Evolutionary conservation across 2,113 vertebrate genomes (phyloP), one percentile per base, ranked within the genome.

Genomic region (Malaclemys terrapin): DNA sequence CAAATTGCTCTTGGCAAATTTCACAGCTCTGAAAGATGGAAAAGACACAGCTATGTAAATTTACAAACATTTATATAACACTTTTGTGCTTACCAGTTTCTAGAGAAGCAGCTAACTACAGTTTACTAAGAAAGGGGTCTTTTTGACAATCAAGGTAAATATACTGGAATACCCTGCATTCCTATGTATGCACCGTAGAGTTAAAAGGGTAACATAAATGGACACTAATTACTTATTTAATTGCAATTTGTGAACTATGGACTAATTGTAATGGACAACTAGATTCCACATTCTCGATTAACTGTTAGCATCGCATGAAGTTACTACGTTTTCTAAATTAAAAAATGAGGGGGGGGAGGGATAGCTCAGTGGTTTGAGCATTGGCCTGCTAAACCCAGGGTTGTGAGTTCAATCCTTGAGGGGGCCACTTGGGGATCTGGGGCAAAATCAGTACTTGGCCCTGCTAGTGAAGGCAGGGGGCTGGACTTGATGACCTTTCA

Each of bases 1-100:
- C 99, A 98, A 99, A 99, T 52, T 99, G 98, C 96, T 99, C 99
- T 97, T 99, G 99, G 91, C 99, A 99, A 96, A 99, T 99, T 97
- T 99, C 99, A 98, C 99, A 99, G 35, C 98, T 98, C 99, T 99
- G 96, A 89, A 94, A 97, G 65, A 84, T 82, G 95, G 85, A 85
- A 10, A 94, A 96, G 95, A 76, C 5, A 95, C 87, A 82, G 82
- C 91, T 89, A 94, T 5, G 80, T 78, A 8, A 82, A 42, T 88
- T 50, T 31, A 86, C 89, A 95, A 86, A 83, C 42, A 80, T 25
- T 90, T 78, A 62, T 13, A 62, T 35, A 16, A 27, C 3, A 12
- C 25, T 47, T 56, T 59, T 79, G 20, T 45, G 56, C 9, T 85
- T 90, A 42, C 38, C 10, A n/a, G 35, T 80, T 25, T 45, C 12